Evolutionary conservation across 2,113 vertebrate genomes (phyloP), one percentile per base, ranked within the genome.

Genomic region (Ellobius talpinus): DNA sequence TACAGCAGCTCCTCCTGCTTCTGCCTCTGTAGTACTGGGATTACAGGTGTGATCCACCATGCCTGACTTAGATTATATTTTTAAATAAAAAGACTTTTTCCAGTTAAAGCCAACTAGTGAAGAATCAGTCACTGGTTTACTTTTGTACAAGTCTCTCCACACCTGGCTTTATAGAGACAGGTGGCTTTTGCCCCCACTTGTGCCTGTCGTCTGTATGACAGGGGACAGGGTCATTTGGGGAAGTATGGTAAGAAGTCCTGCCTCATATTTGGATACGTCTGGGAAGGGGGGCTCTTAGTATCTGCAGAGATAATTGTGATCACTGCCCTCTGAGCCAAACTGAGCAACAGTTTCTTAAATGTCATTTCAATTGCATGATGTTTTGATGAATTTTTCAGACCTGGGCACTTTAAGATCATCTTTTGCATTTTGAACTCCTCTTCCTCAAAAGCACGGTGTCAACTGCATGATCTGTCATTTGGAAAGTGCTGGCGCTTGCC

Each of bases 81-180:
- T 88, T 21, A 63, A 91, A 66, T 81, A 45, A 29, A 82, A 93
- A 79, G 68, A 90, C 78, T 55, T 85, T 87, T 72, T 66, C 63
- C 31, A 89, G 77, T 47, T 61, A 78, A 55, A 88, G 87, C 42
- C 31, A 66, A 90, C 31, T 50, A 86, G 36, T 39, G 33, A 72
- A 61, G 79, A 89, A 73, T 26, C 84, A n/a, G 39, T 12, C 21
- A 50, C 61, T 84, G 36, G 68, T 95, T 93, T 88, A 87, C 6
- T n/a, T 45, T 72, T 93, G 91, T 79, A 39, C 14, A 77, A 47
- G 76, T 88, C 13, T 63, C 7, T 76, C 70, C 68, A 84, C 87
- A 31, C 65, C 29, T 91, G 17, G 4, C 7, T 63, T 93, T 92
- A 42, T 14, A 82, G 76, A 95, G 36, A 65, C 63, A 88, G 3